These are phyloP conservation scores for Pagetopsis macropterus DNA, from an alignment of 2,797 vertebrate genomes.

Conservation along the genomic window DNA sequence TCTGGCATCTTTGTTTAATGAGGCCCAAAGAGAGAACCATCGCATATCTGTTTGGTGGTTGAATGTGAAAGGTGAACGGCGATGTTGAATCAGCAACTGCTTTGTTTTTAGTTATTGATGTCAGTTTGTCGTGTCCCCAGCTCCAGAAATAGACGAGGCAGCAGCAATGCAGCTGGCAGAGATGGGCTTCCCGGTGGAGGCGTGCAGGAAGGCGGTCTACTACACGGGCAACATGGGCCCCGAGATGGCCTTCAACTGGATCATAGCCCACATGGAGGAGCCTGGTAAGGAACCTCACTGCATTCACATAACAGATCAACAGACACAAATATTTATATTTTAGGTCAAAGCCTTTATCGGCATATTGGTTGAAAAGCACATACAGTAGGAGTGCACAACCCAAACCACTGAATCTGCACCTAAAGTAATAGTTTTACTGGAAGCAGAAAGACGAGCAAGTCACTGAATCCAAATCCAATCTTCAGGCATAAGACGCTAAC, in stretches of 20 bases:
- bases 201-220: conserved; percentile 97
- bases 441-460: too few relatives aligned
- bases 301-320: not conserved
- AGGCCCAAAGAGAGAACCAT: conserved; percentile 70
- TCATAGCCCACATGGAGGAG: conserved; percentile 99
- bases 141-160: conserved; percentile 95
- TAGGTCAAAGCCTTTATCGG: too few relatives aligned
- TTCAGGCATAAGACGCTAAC: too few relatives aligned
- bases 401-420: too few relatives aligned
- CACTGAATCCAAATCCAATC: too few relatives aligned
- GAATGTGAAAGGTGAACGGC: conserved; percentile 24
- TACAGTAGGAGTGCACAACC: too few relatives aligned
- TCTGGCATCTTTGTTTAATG: conserved; percentile 71
- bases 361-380: too few relatives aligned
- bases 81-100: conserved; percentile 62
- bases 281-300: conserved; percentile 85
- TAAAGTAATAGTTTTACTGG: too few relatives aligned
- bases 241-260: conserved; percentile 99
- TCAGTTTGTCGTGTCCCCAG: conserved; percentile 74
- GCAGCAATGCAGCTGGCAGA: conserved; percentile 98
- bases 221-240: conserved; percentile 98
- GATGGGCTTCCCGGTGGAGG: conserved; percentile 98
- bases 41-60: conserved; percentile 42
- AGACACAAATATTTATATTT: not conserved
- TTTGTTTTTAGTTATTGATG: conserved; percentile 58